Base-by-base conservation (phyloP, 2,888 invertebrate species). In the Phymatocera aterrima region DNA sequence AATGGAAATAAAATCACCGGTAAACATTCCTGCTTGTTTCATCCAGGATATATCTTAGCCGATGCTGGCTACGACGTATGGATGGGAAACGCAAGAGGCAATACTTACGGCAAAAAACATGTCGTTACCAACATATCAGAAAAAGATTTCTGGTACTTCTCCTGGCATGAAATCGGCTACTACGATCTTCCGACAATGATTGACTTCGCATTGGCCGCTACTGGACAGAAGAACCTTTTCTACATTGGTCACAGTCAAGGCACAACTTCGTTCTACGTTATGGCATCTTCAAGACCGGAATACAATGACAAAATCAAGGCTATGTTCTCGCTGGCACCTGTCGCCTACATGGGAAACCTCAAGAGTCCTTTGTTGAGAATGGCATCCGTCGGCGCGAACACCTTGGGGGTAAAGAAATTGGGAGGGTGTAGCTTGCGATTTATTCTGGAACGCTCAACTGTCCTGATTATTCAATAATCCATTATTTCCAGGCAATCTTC, bases 231-330 rank as follows among this genome's bases (percentile, higher is more conserved):
- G 0, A 91, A 93, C 74, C 85, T 97, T 0, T 94, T 95, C 84
- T 97, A 97, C 87, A 91, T 96, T 1, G 97, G 97, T 0, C 96
- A 97, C 87, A 97, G 97, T 0, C 93, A 93, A 88, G 97, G 97
- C 6, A 94, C 95, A 0, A 95, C 95, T 0, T 85, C 91, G 0
- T 95, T 94, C 87, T 95, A 93, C 86, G 94, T 95, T 0, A 92
- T 95, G 94, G 91, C 92, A 18, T 93, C 94, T 0, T 91, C 93
- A 77, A 89, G 91, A n/a, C 94, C 95, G 0, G 93, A 93, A 70
- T 95, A 95, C 84, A 95, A 95, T 86, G 86, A 91, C 0, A 95
- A 95, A 88, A 92, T 96, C 6, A 91, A 92, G 68, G 92, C 93
- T 0, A 94, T 94, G 92, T 93, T 94, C 83, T 94, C 94, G 1